A percentile compares a stretch with the other conserved stretches of the same genome.
phyloP scores from a whole-genome alignment of 2,888 invertebrate species.

The Clostera curtula region DNA sequence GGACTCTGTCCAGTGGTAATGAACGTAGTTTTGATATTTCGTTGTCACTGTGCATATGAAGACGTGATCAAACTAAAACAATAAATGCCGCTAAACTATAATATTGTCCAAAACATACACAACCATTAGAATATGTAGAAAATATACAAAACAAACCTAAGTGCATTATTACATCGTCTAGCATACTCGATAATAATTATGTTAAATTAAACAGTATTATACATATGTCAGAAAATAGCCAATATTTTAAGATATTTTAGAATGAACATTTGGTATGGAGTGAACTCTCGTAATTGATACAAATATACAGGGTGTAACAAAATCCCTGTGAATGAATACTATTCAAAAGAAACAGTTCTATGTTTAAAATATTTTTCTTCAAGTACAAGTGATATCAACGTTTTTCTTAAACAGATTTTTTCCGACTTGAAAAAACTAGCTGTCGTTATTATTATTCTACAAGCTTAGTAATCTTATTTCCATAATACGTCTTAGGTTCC shows the following conservation, averaged over 20 bases:
- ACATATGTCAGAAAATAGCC: slow-evolving; percentile 46
- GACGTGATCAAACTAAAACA: slow-evolving; percentile 23
- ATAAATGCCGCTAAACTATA: slow-evolving; percentile 48
- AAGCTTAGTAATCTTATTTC: no score
- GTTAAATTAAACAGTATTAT: slow-evolving; percentile 33
- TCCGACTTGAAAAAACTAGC: no score
- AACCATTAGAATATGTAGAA: slow-evolving; percentile 34
- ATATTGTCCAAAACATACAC: slow-evolving; percentile 46
- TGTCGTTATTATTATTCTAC: no score
- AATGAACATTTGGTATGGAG: slow-evolving; percentile 43
- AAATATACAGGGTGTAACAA: slow-evolving; percentile 29
- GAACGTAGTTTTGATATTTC: slow-evolving; percentile 25
- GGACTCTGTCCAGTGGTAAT: slow-evolving; percentile 46
- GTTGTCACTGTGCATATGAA: slow-evolving; percentile 23
- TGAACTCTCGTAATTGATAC: slow-evolving; percentile 33
- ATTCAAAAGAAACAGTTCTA: no score
- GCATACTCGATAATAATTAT: slow-evolving; percentile 29
- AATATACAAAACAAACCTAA: slow-evolving; percentile 30
- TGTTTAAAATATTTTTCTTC: no score
- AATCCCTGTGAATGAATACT: not conserved
- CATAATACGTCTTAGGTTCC: no score
- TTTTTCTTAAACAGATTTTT: no score
- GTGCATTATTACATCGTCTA: slow-evolving; percentile 19
- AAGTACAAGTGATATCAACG: no score
- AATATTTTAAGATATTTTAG: slow-evolving; percentile 37